These are phyloP conservation scores for Lepidothrix coronata DNA, from an alignment of 2,113 vertebrate genomes.

Conservation along the genomic window DNA sequence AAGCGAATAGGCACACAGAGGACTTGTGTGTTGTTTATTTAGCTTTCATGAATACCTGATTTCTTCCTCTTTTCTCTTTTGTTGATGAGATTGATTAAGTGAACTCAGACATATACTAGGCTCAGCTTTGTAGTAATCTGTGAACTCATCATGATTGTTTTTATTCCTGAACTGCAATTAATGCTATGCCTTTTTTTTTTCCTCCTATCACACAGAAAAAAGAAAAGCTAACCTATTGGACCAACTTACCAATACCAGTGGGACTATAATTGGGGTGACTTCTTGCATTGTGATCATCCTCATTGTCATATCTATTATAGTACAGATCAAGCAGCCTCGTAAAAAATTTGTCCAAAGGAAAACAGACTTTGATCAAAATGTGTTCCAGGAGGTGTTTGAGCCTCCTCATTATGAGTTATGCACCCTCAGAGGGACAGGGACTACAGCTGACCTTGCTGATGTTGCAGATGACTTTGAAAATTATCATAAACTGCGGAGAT, in stretches of 20 bases:
- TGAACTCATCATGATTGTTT: neutral
- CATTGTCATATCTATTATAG: conserved; percentile 91
- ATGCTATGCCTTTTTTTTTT: neutral
- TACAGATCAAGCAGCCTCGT: conserved; percentile 97
- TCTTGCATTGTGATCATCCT: conserved; percentile 96
- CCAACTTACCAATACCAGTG: conserved; percentile 97
- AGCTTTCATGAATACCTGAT: neutral
- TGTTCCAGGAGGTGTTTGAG: conserved; percentile 98
- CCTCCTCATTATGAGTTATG: conserved; percentile 97
- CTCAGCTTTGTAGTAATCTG: neutral
- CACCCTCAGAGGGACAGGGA: conserved; percentile 85
- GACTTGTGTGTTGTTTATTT: neutral
- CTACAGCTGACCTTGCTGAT: conserved; percentile 89
- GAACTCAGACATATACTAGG: neutral
- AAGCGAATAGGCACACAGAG: neutral
- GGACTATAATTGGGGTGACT: conserved; percentile 94
- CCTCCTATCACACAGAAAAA: conserved; percentile 80
- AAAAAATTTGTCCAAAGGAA: conserved; percentile 96
- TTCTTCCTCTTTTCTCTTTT: neutral
- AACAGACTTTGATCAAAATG: conserved; percentile 94
- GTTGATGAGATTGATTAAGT: neutral
- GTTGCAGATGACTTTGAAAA: conserved; percentile 94
- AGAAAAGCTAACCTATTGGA: conserved; percentile 93
- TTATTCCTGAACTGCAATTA: neutral
- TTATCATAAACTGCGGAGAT: conserved; percentile 91